Evolutionary conservation across 23 tunicate genomes (phyloP).

Genomic region (Halocynthia aurantium): DNA sequence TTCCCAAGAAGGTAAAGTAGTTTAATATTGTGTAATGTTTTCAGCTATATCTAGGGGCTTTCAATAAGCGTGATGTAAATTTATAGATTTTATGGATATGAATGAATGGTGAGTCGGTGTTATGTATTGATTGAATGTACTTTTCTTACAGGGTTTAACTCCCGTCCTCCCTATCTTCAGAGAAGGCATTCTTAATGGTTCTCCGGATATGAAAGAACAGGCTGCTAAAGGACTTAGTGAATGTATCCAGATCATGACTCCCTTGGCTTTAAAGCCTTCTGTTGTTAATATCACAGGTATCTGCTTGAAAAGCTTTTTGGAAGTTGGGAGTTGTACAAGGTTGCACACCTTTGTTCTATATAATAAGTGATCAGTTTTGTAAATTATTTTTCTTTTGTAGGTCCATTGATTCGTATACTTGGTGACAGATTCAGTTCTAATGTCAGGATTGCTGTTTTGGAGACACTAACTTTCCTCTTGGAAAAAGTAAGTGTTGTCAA

Average conservation of each 20-base stretch:
- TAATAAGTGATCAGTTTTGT: not conserved
- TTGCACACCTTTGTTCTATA: no score
- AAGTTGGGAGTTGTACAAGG: no score
- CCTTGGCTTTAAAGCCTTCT: slow-evolving; percentile 80
- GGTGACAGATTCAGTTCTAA: slow-evolving; percentile 85
- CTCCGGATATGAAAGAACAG: slow-evolving; percentile 90
- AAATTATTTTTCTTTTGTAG: slow-evolving; percentile 9
- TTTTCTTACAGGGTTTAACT: slow-evolving; percentile 59
- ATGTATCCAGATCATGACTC: slow-evolving; percentile 59
- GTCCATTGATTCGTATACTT: slow-evolving; percentile 93
- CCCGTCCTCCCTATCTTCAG: slow-evolving; percentile 76
- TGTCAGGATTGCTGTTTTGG: slow-evolving; percentile 75
- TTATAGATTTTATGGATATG: not conserved
- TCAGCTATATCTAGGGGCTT: no score
- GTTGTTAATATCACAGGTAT: slow-evolving; percentile 81
- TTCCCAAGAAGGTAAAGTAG: slow-evolving; percentile 51
- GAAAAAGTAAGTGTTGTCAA: slow-evolving; percentile 33
- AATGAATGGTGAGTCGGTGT: not conserved
- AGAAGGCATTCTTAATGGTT: slow-evolving; percentile 83
- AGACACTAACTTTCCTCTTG: slow-evolving; percentile 54
- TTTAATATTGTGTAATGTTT: not conserved
- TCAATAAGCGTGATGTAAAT: no score
- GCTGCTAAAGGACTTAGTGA: slow-evolving; percentile 62
- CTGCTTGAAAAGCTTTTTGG: no score
- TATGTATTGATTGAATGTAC: not conserved